Evolutionary conservation across 2,797 vertebrate species (phyloP).

Genomic region (Chelonia mydas): DNA sequence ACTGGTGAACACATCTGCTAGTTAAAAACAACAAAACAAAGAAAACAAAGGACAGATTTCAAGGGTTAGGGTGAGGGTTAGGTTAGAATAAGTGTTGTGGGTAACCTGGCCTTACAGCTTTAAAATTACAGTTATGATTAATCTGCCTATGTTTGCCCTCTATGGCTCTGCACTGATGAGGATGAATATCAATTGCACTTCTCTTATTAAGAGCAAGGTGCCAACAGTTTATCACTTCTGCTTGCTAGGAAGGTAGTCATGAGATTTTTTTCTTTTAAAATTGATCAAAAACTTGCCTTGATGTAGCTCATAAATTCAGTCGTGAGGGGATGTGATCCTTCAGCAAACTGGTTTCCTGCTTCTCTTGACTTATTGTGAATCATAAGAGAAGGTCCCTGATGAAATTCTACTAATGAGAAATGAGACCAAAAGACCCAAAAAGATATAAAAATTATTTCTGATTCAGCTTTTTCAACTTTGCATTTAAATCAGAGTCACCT

Average conservation of each 20-base stretch:
- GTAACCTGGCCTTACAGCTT: background rate
- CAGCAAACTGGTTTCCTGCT: slow-evolving; percentile 80
- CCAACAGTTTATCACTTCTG: background rate
- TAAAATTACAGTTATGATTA: background rate
- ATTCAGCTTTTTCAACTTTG: background rate
- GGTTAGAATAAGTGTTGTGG: background rate
- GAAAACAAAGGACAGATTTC: background rate
- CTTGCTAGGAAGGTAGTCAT: fast-evolving
- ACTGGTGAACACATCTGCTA: background rate
- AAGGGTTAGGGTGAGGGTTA: background rate
- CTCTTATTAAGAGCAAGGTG: background rate
- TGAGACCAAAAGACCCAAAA: background rate
- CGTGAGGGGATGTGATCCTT: slow-evolving; percentile 82
- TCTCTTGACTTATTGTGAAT: slow-evolving; percentile 78
- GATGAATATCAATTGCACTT: background rate
- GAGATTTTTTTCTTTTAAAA: background rate
- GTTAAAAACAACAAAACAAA: background rate
- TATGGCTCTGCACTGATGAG: background rate
- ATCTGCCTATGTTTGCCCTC: background rate
- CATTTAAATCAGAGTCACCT: background rate
- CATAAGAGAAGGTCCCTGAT: slow-evolving; percentile 68
- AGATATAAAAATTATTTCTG: background rate
- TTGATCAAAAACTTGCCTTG: slow-evolving; percentile 82
- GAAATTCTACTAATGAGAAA: slow-evolving; percentile 74
- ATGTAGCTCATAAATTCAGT: slow-evolving; percentile 88